Conservation (phyloP, 2,797 vertebrate genomes). For the Melanotaenia trifasciata region DNA sequence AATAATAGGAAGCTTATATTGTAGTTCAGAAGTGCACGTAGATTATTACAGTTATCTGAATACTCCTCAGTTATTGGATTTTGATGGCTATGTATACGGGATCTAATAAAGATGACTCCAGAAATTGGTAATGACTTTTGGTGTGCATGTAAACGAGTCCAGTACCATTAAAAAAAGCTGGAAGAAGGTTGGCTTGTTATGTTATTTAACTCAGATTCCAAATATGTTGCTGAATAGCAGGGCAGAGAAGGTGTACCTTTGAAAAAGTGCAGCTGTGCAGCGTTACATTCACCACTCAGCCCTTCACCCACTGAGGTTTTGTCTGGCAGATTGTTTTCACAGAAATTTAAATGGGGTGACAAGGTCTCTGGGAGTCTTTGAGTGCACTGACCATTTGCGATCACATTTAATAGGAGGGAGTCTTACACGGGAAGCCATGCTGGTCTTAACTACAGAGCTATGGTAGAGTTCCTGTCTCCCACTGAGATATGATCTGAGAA, state of each 20-base stretch:
- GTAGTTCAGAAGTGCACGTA: no score
- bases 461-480: slow-evolving; percentile 45
- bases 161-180: no score
- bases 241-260: not conserved
- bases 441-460: slow-evolving; percentile 16
- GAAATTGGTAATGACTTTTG: no score
- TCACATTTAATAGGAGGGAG: slow-evolving; percentile 37
- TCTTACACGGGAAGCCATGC: slow-evolving; percentile 36
- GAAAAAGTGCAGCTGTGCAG: slow-evolving; percentile 18
- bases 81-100: no score
- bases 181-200: no score
- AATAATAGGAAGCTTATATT: no score
- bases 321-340: slow-evolving; percentile 36
- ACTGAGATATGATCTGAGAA: slow-evolving; percentile 44
- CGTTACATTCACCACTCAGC: not conserved
- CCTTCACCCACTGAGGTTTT: not conserved
- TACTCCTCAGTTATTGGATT: no score
- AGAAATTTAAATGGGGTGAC: slow-evolving; percentile 31
- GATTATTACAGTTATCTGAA: no score
- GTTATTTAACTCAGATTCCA: not conserved
- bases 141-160: no score
- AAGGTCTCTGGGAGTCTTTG: slow-evolving; percentile 30
- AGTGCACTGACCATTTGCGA: slow-evolving; percentile 19
- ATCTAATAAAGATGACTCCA: no score
- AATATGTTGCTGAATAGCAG: not conserved